Evolutionary conservation across 2,113 vertebrate species (phyloP), one percentile per base, ranked within the genome.

Genomic region (Phylloscopus trochiloides): DNA sequence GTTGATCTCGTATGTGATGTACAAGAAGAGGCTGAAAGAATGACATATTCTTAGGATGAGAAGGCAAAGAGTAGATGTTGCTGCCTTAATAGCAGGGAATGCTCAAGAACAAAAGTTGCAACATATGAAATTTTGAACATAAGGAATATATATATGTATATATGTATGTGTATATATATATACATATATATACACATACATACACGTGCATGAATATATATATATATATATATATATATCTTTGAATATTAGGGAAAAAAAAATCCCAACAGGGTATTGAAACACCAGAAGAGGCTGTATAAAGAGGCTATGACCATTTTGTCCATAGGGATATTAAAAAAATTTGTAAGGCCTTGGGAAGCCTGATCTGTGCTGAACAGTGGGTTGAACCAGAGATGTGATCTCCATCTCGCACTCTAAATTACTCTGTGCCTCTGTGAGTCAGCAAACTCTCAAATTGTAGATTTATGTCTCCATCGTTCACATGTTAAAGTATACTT

Each of bases 161-260:
- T n/a, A n/a, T n/a, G n/a, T n/a, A n/a, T n/a, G n/a, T n/a, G n/a
- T n/a, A n/a, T n/a, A n/a, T n/a, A n/a, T n/a, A n/a, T n/a, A n/a
- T n/a, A n/a, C n/a, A n/a, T n/a, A n/a, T 0, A 62, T 3, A 11
- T 3, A 32, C 6, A 58, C 7, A 47, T 3, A 29, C 2, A 29
- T 2, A 32, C 3, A 58, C 14, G 34, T 45, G 43, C 43, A 45
- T 45, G 42, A 43, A 16, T 2, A 20, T 14, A 25, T 18, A 42
- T 10, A 36, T 21, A 34, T 12, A 43, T 14, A 34, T 25, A 4
- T 28, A 36, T 43, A n/a, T n/a, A n/a, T n/a, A n/a, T n/a, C n/a
- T 36, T 28, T 40, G 16, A 62, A 14, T 54, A 55, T 48, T 34
- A 21, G 17, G 29, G 3, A 59, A 72, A 75, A 26, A 26, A 58